phyloP scores from a whole-genome alignment of 2,113 vertebrate genomes.

The Deroptyus accipitrinus region DNA sequence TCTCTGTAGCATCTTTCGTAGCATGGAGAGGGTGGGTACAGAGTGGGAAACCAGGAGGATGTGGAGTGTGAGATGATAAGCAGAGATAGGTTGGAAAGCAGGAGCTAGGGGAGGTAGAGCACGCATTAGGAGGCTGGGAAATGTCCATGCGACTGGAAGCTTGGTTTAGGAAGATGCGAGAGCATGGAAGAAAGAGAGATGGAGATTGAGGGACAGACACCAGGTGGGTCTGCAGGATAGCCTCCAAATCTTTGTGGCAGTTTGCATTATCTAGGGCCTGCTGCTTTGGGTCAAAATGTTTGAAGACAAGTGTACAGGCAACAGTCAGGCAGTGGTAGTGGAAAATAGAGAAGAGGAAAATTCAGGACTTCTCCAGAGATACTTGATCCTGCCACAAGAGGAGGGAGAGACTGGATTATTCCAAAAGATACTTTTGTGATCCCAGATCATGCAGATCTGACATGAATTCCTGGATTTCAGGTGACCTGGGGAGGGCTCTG shows the following conservation, averaged over 20 bases:
- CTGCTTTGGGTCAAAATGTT: background rate
- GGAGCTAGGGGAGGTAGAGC: background rate
- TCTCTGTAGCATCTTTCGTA: background rate
- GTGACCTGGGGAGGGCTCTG: background rate
- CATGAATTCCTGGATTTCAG: background rate
- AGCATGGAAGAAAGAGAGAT: background rate
- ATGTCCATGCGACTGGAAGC: background rate
- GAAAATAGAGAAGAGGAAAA: background rate
- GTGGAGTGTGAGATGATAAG: background rate
- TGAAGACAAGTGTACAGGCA: background rate
- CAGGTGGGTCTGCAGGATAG: accelerated
- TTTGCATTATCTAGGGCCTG: background rate
- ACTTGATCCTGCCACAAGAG: background rate
- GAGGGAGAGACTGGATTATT: background rate
- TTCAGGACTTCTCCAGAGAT: background rate
- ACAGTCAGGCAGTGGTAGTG: background rate
- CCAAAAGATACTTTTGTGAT: background rate
- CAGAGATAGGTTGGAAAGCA: background rate
- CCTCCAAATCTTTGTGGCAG: background rate
- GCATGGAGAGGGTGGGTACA: background rate
- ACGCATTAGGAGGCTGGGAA: background rate
- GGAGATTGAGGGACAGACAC: background rate
- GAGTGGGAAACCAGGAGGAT: background rate
- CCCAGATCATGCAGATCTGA: background rate
- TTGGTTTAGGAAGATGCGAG: background rate